phyloP scores from a whole-genome alignment of 2,888 invertebrate genomes.

The Tortrix viridana region DNA sequence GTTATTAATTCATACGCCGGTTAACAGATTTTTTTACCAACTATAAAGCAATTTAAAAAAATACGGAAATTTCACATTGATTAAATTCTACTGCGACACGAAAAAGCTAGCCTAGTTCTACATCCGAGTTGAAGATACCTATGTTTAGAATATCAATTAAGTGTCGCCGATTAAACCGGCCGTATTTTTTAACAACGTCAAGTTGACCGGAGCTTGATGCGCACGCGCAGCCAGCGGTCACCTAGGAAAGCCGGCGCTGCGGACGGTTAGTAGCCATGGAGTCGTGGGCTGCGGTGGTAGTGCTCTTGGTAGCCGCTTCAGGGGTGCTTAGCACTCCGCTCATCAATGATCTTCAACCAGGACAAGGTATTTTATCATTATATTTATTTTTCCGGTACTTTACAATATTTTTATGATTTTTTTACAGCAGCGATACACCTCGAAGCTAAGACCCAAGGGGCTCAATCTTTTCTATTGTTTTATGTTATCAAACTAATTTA shows the following conservation, averaged over 20 bases:
- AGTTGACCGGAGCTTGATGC: conserved; percentile 54
- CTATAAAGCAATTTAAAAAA: not conserved
- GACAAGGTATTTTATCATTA: conserved; percentile 60
- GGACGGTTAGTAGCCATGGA: conserved; percentile 69
- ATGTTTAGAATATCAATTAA: conserved; percentile 15
- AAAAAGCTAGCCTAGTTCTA: not conserved
- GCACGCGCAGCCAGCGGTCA: conserved; percentile 61
- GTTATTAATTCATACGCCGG: not conserved
- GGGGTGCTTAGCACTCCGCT: conserved; percentile 63
- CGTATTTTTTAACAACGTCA: conserved; percentile 21
- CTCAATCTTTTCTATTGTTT: too few species aligned
- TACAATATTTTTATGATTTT: not conserved
- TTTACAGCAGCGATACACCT: too few species aligned
- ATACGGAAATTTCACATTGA: not conserved
- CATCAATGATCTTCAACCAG: conserved; percentile 67
- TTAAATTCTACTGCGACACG: not conserved
- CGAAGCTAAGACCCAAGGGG: too few species aligned
- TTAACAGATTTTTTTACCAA: not conserved
- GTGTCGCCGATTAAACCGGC: not conserved
- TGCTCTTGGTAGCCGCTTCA: conserved; percentile 57
- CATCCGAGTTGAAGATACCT: conserved; percentile 1
- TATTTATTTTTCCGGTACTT: conserved; percentile 11
- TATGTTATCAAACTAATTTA: too few species aligned
- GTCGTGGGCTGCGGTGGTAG: conserved; percentile 63
- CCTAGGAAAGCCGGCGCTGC: conserved; percentile 47